These are phyloP conservation scores for Heteronetta atricapilla DNA, from an alignment of 2,113 vertebrate genomes.

Conservation along the genomic window DNA sequence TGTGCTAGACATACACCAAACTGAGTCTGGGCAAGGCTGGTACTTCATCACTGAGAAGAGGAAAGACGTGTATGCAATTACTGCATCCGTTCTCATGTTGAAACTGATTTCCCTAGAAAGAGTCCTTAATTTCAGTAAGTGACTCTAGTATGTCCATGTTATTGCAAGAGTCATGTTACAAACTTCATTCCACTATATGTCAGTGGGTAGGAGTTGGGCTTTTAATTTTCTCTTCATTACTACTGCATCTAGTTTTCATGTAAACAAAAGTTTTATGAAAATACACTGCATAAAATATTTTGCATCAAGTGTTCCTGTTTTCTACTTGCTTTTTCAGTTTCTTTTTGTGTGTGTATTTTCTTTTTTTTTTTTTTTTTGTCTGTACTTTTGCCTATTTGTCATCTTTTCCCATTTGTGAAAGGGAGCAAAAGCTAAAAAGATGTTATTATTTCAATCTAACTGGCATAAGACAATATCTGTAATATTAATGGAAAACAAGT, in stretches of 20 bases:
- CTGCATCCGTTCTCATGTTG: neutral
- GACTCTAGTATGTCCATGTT: neutral
- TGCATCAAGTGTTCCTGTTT: rapidly evolving
- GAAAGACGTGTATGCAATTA: neutral
- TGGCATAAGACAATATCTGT: neutral
- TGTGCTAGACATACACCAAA: neutral
- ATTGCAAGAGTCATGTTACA: rapidly evolving
- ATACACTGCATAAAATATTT: neutral
- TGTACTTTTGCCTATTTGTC: neutral
- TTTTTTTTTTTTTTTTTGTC: neutral
- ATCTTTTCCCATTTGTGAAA: neutral
- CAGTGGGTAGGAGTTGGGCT: neutral
- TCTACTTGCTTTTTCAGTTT: rapidly evolving
- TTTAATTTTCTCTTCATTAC: neutral
- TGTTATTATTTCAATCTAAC: neutral
- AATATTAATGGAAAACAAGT: neutral
- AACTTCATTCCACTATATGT: neutral
- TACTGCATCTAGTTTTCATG: neutral
- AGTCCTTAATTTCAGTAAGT: neutral
- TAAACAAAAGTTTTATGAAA: neutral
- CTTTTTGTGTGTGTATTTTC: neutral
- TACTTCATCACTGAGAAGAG: neutral
- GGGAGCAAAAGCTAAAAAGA: neutral
- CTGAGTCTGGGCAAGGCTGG: neutral
- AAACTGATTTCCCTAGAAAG: neutral